Evolutionary conservation across 2,888 invertebrate genomes (phyloP), one percentile per base, ranked within the genome.

Genomic region (Acrocyrtus sp.): DNA sequence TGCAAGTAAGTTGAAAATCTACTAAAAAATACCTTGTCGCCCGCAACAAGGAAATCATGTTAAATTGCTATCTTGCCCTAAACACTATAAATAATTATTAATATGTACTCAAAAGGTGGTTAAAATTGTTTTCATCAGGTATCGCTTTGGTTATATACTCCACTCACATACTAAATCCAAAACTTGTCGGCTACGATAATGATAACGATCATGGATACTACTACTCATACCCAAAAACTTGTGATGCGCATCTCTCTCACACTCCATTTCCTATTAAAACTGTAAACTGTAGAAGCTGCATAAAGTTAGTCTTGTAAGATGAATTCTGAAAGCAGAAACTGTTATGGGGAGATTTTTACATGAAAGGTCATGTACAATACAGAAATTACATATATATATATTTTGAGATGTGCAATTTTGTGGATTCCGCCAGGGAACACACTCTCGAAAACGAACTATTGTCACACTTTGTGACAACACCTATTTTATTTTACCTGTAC

Each of bases 101-200:
- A 45, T 53, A 22, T 27, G 26, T 43, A 48, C 57, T 50, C 22
- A 58, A 58, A 48, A 58, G 67, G 67, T 67, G 67, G 67, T 58
- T 67, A 66, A 68, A 60, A n/a, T n/a, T n/a, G 58, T 51, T 58
- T 61, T 68, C 60, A 68, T 68, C 68, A 68, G 68, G 68, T 68
- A 60, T 68, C 68, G 34, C 54, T 66, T 53, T 3, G 26, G 6
- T 50, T 19, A 57, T 57, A 39, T 22, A 27, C 47, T 47, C 39
- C 41, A 27, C 27, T 45, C 15, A 22, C 43, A 21, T 63, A 53
- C 4, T 22, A 27, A 61, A 34, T n/a, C n/a, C n/a, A n/a, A n/a
- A n/a, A n/a, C n/a, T n/a, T n/a, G n/a, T n/a, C n/a, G n/a, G n/a
- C n/a, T n/a, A n/a, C n/a, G n/a, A n/a, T n/a, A n/a, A n/a, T n/a